Evolutionary conservation across 2,113 vertebrate species (phyloP).

Genomic region (Antechinus flavipes): DNA sequence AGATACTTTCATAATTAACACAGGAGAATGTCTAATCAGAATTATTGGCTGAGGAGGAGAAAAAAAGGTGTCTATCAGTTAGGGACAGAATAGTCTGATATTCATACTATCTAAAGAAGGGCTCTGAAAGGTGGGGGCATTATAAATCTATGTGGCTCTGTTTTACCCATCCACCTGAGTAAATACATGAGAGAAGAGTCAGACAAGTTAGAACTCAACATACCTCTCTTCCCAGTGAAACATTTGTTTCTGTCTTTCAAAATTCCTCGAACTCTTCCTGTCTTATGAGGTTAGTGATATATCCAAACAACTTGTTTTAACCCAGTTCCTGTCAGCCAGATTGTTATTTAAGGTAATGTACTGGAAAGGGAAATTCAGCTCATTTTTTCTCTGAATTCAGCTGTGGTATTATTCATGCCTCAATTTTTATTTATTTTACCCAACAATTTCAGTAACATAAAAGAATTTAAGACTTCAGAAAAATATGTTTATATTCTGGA

Average conservation of each 20-base stretch:
- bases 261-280: background rate
- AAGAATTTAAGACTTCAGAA: constrained; percentile 3
- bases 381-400: constrained; percentile 63
- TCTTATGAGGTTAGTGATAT: constrained; percentile 32
- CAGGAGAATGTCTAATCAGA: background rate
- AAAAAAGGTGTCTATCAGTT: background rate
- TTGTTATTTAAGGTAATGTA: constrained; percentile 40
- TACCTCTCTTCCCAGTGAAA: background rate
- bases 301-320: constrained; percentile 54
- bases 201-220: background rate
- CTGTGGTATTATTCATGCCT: constrained; percentile 15
- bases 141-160: background rate
- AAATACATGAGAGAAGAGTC: background rate
- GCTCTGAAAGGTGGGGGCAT: fast-evolving
- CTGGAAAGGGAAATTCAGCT: constrained; percentile 47
- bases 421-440: constrained; percentile 25
- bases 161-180: background rate
- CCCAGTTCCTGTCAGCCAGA: constrained; percentile 46
- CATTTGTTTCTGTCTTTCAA: constrained; percentile 48
- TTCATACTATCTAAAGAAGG: background rate
- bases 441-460: constrained; percentile 52
- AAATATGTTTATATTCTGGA: constrained; percentile 31
- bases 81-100: background rate
- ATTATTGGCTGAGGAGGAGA: background rate
- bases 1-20: background rate